Percentiles rank a stretch among this genome's conserved stretches.
These are phyloP conservation scores for Centropristis striata DNA, from an alignment of 2,113 vertebrate species.

Conservation along the genomic window DNA sequence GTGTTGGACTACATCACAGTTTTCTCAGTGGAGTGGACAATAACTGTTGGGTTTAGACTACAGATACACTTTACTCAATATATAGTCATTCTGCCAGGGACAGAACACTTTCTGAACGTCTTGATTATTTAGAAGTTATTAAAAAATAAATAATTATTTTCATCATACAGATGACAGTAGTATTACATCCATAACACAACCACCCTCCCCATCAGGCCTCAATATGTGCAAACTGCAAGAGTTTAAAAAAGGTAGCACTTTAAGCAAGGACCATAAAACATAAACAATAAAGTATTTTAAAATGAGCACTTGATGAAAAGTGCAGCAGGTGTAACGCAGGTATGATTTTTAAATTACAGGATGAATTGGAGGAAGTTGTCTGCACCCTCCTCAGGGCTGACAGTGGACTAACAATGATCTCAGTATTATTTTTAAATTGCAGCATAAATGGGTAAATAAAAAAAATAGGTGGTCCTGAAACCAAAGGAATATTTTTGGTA, in stretches of 20 bases:
- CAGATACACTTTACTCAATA: conserved; percentile 44
- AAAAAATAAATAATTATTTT: conserved; percentile 86
- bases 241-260: conserved; percentile 75
- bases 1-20: conserved; percentile 54
- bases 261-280: conserved; percentile 57
- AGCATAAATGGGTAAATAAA: conserved; percentile 1
- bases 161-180: conserved; percentile 82
- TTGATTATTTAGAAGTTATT: conserved; percentile 63
- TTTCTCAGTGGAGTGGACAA: conserved; percentile 58
- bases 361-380: background rate
- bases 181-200: conserved; percentile 70
- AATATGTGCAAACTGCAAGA: conserved; percentile 83
- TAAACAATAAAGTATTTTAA: conserved; percentile 52
- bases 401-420: conserved; percentile 20
- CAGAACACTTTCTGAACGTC: conserved; percentile 26
- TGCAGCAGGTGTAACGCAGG: conserved; percentile 17
- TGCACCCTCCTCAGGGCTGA: conserved; percentile 1
- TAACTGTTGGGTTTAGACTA: conserved; percentile 45
- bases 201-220: conserved; percentile 48
- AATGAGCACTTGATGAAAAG: conserved; percentile 53
- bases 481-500: conserved; percentile 59
- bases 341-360: conserved; percentile 22
- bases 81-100: conserved; percentile 47
- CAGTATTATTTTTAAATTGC: background rate
- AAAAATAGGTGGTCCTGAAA: conserved; percentile 42